These are phyloP conservation scores for Enteromius unitaeniatus DNA, from an alignment of 2,797 vertebrate genomes.

Conservation along the genomic window DNA sequence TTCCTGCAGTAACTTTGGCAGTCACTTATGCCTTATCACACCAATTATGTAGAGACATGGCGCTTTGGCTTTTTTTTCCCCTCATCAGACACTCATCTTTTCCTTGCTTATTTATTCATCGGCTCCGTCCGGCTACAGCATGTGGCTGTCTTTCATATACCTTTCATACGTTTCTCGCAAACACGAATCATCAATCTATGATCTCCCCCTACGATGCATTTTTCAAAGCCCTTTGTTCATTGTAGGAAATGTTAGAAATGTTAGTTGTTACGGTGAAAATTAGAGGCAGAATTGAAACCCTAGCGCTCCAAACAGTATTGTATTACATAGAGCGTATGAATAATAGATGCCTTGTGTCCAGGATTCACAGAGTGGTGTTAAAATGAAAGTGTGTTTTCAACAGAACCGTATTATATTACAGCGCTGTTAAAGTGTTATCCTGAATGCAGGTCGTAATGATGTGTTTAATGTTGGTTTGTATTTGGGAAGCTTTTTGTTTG, in stretches of 20 bases:
- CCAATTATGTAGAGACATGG: conserved; percentile 42
- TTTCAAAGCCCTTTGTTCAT: conserved; percentile 32
- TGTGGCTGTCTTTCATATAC: conserved; percentile 27
- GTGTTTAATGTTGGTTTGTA: background rate
- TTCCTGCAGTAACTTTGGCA: conserved; percentile 35
- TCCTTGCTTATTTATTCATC: conserved; percentile 25
- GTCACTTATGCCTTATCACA: conserved; percentile 30
- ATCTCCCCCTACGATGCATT: background rate
- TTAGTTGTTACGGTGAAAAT: conserved; percentile 37
- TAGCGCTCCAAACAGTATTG: conserved; percentile 27
- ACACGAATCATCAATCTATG: background rate
- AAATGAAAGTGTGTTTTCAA: conserved; percentile 44
- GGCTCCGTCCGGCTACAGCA: background rate
- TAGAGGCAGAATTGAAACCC: conserved; percentile 36
- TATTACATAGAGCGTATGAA: conserved; percentile 40
- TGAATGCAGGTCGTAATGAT: background rate
- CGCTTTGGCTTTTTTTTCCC: conserved; percentile 17
- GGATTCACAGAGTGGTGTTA: conserved; percentile 28
- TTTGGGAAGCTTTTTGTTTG: conserved; percentile 22
- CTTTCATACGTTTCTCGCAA: background rate
- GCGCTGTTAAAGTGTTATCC: conserved; percentile 23
- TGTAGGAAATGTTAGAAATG: background rate
- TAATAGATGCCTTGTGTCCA: conserved; percentile 37
- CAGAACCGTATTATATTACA: conserved; percentile 24
- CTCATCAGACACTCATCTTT: conserved; percentile 6